A percentile compares a stretch with the other conserved stretches of the same genome.
Conservation (phyloP, 2,888 invertebrate species). For the Blomia tropicalis region DNA sequence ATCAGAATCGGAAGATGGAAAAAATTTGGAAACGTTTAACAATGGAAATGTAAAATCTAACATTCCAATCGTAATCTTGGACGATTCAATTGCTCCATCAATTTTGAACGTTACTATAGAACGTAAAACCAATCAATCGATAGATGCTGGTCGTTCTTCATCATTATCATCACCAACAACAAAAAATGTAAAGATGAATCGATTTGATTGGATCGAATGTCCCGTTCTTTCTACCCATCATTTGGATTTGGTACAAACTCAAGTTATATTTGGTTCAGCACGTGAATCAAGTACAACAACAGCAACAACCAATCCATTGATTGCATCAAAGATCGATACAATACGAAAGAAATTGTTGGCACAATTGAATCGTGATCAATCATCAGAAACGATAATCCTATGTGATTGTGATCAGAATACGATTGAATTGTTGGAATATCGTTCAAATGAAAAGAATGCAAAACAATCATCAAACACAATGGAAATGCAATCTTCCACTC, state of each 20-base stretch:
- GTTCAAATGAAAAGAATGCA: too few relatives aligned
- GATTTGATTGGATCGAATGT: background rate
- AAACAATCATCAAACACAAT: too few relatives aligned
- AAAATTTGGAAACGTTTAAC: background rate
- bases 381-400: too few relatives aligned
- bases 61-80: background rate
- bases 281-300: background rate
- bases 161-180: background rate
- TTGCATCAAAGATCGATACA: too few relatives aligned
- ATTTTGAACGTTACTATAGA: background rate
- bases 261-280: background rate
- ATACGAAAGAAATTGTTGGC: too few relatives aligned
- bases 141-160: background rate
- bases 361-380: too few relatives aligned
- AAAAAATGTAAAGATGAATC: background rate
- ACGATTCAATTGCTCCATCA: too few relatives aligned
- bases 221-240: background rate
- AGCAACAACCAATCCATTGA: too few relatives aligned
- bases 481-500: too few relatives aligned
- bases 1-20: background rate
- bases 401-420: too few relatives aligned
- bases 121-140: background rate
- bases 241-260: background rate
- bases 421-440: too few relatives aligned
- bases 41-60: background rate